Conservation (phyloP, 2,113 vertebrate species). For the Elephantulus edwardii region DNA sequence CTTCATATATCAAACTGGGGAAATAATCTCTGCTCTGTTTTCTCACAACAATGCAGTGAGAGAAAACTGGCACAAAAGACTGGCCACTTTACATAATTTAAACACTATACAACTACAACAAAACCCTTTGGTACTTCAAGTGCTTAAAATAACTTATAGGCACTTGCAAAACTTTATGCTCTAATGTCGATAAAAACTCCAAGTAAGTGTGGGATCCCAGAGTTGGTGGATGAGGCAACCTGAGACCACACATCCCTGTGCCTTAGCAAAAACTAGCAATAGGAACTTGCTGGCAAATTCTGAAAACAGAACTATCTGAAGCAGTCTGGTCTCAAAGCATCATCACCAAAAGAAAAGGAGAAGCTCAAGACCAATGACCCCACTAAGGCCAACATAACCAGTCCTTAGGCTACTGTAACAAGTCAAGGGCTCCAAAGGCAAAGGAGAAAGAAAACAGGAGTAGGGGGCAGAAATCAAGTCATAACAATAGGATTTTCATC, state of each 20-base stretch:
- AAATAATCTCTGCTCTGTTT: conserved; percentile 10
- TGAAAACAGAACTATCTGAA: neutral
- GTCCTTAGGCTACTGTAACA: neutral
- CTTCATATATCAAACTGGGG: neutral
- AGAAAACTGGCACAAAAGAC: neutral
- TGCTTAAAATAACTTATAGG: neutral
- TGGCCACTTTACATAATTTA: neutral
- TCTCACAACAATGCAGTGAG: conserved; percentile 33
- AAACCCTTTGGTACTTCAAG: neutral
- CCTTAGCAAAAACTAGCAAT: neutral
- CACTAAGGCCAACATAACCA: neutral
- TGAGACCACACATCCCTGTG: neutral
- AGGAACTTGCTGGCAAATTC: neutral
- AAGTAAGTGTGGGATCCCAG: neutral
- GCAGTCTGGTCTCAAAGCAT: neutral
- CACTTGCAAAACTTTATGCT: neutral
- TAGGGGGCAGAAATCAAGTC: neutral
- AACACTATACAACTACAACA: neutral
- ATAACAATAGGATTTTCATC: neutral
- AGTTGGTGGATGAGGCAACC: neutral
- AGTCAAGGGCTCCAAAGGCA: neutral
- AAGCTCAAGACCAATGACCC: neutral
- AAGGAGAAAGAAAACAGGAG: neutral
- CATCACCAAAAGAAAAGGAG: neutral
- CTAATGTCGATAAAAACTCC: neutral